Evolutionary conservation across 2,888 invertebrate genomes (phyloP).

Genomic region (Cataglyphis rosenhaueri): DNA sequence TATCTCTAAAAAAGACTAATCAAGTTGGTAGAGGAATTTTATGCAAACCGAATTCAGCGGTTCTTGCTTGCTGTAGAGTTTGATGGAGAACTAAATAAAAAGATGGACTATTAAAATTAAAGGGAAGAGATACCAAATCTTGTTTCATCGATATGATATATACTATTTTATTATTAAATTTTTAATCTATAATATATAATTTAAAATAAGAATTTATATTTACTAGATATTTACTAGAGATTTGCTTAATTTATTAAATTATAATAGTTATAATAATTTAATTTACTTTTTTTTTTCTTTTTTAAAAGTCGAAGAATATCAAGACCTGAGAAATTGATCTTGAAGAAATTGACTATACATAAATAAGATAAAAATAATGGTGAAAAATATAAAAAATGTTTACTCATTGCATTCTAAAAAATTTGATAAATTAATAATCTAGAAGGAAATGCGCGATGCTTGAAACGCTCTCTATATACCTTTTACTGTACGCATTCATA

Average conservation of each 20-base stretch:
- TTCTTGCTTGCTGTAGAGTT: background rate
- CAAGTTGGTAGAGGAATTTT: background rate
- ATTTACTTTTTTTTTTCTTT: background rate
- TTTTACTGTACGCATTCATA: conserved; percentile 3
- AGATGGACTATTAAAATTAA: too few species aligned
- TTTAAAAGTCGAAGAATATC: background rate
- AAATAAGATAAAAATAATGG: background rate
- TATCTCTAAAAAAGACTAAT: conserved; percentile 9
- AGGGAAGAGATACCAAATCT: background rate
- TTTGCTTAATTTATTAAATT: background rate
- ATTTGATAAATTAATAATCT: background rate
- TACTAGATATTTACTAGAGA: background rate
- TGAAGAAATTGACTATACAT: background rate
- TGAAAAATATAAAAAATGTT: background rate
- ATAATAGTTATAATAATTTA: background rate
- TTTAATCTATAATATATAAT: background rate
- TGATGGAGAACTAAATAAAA: background rate
- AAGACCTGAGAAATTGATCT: background rate
- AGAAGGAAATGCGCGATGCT: background rate
- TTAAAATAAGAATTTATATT: background rate
- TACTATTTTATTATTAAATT: background rate
- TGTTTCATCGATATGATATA: background rate
- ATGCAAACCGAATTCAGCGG: background rate
- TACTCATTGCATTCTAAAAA: background rate
- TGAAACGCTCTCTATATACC: background rate